Conservation (phyloP, 30 jellyfish, hydroid and myxozoan species). For the Aurelia sp. region DNA sequence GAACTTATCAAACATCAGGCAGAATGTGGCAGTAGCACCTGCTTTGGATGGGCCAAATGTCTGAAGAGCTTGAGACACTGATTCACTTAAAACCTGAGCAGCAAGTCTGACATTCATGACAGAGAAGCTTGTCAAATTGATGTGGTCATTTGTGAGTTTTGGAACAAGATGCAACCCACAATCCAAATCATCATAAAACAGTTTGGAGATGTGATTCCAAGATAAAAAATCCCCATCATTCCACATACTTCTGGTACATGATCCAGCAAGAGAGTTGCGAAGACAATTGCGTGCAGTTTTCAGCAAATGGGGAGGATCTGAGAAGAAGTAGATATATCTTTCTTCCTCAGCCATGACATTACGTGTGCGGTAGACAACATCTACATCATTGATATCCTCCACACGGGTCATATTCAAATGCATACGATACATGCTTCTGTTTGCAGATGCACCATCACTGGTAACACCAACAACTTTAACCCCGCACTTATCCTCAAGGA, state of each 20-base stretch:
- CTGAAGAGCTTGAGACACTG: no score
- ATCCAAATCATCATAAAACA: no score
- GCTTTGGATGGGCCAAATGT: no score
- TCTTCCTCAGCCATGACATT: constrained; percentile 31
- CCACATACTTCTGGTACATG: constrained; percentile 38
- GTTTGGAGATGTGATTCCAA: constrained; percentile 39
- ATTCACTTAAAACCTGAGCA: no score
- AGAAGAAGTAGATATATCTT: constrained; percentile 28
- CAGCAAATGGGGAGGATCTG: constrained; percentile 3
- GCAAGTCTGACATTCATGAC: no score
- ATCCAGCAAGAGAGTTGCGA: constrained; percentile 14
- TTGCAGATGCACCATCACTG: constrained; percentile 70
- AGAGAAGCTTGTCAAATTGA: no score
- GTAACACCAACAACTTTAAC: constrained; percentile 49
- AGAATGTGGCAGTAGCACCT: no score
- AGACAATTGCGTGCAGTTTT: constrained; percentile 32
- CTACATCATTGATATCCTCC: constrained; percentile 20
- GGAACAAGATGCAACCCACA: no score
- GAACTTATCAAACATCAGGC: no score
- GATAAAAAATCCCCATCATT: constrained; percentile 19
- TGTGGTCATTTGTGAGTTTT: no score
- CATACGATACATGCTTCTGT: constrained; percentile 25
- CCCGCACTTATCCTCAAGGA: not conserved
- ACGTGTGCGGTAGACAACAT: constrained; percentile 41
- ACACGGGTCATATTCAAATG: constrained; percentile 14